Evolutionary conservation across 1,140 invertebrate genomes (phyloP).

Genomic region (Megalopta genalis): DNA sequence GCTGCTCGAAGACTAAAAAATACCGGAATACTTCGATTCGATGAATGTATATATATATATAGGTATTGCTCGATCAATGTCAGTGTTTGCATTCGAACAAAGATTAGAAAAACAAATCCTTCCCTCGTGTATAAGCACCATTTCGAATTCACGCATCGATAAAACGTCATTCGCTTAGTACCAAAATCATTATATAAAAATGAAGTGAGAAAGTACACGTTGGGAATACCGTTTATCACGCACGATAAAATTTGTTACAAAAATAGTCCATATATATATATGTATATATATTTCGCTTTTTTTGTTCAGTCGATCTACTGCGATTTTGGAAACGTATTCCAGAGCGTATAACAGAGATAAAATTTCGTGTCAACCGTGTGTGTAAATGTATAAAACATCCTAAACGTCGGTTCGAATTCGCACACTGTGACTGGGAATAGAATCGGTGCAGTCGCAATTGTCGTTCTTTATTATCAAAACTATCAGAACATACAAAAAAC

Average conservation of each 20-base stretch:
- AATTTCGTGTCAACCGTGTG: neutral
- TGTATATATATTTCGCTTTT: neutral
- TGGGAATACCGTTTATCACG: slow-evolving; percentile 18
- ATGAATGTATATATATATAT: neutral
- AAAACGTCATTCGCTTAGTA: slow-evolving; percentile 35
- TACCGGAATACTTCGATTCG: neutral
- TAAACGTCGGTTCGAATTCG: neutral
- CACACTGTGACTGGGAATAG: neutral
- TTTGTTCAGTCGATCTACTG: neutral
- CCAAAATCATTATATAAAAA: slow-evolving; percentile 31
- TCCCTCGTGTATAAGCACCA: slow-evolving; percentile 10
- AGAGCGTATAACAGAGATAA: slow-evolving; percentile 9
- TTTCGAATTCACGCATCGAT: slow-evolving; percentile 20
- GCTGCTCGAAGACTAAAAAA: neutral
- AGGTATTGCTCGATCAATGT: neutral
- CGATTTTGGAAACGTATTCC: neutral
- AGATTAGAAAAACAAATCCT: slow-evolving; percentile 6
- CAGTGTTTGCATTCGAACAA: neutral
- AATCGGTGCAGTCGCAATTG: slow-evolving; percentile 9
- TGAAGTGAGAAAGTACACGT: slow-evolving; percentile 26
- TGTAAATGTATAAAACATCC: slow-evolving; percentile 14
- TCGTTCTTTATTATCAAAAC: slow-evolving; percentile 47
- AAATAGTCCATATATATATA: slow-evolving; percentile 30
- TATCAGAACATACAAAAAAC: slow-evolving; percentile 46
- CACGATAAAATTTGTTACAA: slow-evolving; percentile 40